Evolutionary conservation across 2,888 invertebrate species (phyloP).

Genomic region (Tachina fera): DNA sequence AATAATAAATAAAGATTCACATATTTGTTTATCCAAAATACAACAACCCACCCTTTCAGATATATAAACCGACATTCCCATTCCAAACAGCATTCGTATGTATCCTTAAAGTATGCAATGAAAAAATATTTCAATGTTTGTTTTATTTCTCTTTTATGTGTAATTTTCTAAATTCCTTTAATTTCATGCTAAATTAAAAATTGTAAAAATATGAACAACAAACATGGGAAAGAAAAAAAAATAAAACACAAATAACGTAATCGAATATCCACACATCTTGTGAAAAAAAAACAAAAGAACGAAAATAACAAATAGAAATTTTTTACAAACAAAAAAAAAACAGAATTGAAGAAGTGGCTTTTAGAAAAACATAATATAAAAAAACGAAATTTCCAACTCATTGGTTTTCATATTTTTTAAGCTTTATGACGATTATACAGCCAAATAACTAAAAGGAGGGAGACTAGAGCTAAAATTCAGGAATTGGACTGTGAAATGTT

Average conservation of each 20-base stretch:
- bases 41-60: background rate
- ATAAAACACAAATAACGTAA: conserved; percentile 62
- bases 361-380: background rate
- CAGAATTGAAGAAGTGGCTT: conserved; percentile 31
- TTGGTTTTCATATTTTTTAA: conserved; percentile 80
- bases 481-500: conserved; percentile 24
- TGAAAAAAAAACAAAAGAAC: conserved; percentile 14
- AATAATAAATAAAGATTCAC: background rate
- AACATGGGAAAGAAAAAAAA: conserved; percentile 56
- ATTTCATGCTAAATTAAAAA: conserved; percentile 77
- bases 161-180: conserved; percentile 74
- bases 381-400: conserved; percentile 81
- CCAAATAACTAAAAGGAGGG: background rate
- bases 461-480: conserved; percentile 2
- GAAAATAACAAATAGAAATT: conserved; percentile 43
- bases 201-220: conserved; percentile 67
- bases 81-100: conserved; percentile 20
- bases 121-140: conserved; percentile 53
- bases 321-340: conserved; percentile 22
- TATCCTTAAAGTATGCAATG: conserved; percentile 60
- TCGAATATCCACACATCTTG: conserved; percentile 56
- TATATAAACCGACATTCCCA: background rate
- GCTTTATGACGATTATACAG: conserved; percentile 70
- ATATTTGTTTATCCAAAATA: background rate
- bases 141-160: conserved; percentile 51